These are phyloP conservation scores for Onychomys torridus DNA, from an alignment of 2,797 vertebrate species.

Conservation along the genomic window DNA sequence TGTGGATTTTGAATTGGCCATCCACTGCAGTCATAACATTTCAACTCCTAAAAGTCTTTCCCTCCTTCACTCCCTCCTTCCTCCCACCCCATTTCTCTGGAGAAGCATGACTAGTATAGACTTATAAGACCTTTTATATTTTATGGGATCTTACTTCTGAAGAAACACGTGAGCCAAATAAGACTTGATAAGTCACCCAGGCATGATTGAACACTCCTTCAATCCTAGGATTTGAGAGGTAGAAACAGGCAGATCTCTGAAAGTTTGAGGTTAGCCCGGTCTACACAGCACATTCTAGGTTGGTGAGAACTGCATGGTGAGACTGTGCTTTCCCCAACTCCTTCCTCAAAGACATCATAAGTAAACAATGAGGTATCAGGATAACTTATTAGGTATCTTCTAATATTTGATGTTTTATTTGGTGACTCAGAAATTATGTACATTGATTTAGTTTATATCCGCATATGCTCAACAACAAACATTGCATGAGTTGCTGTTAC, in stretches of 20 bases:
- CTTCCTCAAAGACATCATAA: neutral
- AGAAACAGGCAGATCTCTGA: neutral
- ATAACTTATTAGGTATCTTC: neutral
- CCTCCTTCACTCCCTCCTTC: neutral
- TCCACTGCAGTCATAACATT: rapidly evolving
- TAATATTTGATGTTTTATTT: neutral
- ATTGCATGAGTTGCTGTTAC: neutral
- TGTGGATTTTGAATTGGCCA: neutral
- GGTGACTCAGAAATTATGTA: neutral
- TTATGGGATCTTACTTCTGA: neutral
- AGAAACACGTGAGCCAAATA: neutral
- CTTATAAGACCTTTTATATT: neutral
- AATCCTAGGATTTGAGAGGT: neutral
- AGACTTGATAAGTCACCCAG: neutral
- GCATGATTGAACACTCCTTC: neutral
- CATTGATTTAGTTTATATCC: neutral
- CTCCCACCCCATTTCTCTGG: neutral
- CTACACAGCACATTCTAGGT: neutral
- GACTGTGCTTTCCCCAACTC: neutral
- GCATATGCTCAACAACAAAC: neutral
- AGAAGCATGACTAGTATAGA: neutral
- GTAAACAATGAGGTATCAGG: neutral
- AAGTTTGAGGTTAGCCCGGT: neutral
- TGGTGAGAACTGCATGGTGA: neutral
- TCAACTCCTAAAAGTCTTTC: neutral